Evolutionary conservation across 2,888 invertebrate species (phyloP).

Genomic region (Caenorhabditis afra): DNA sequence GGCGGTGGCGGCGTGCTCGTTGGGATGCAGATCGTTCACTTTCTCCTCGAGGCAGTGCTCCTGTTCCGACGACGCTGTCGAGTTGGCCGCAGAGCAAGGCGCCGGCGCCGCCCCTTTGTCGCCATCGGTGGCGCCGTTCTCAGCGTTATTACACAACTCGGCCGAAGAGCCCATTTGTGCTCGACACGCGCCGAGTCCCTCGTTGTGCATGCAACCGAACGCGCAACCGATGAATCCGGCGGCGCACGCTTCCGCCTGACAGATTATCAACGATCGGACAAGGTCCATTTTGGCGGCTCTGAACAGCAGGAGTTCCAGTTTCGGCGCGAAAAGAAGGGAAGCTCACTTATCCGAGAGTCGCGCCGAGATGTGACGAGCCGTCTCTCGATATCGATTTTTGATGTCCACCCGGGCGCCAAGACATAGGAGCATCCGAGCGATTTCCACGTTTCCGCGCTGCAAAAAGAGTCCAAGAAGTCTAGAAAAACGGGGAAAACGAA

Average conservation of each 20-base stretch:
- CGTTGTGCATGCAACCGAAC: slow-evolving; percentile 73
- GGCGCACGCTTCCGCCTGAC: slow-evolving; percentile 73
- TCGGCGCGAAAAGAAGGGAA: background rate
- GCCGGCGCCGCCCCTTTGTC: too few species aligned
- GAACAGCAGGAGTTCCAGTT: slow-evolving; percentile 14
- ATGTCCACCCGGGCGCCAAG: slow-evolving; percentile 82
- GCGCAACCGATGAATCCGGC: slow-evolving; percentile 74
- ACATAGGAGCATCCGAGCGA: slow-evolving; percentile 81
- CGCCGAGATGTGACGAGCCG: slow-evolving; percentile 82
- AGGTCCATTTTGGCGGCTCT: slow-evolving; percentile 60
- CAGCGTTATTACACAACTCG: background rate
- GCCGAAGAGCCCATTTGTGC: slow-evolving; percentile 29
- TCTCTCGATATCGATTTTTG: slow-evolving; percentile 80
- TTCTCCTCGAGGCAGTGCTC: slow-evolving; percentile 41
- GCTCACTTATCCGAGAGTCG: slow-evolving; percentile 73
- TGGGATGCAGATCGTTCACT: slow-evolving; percentile 29
- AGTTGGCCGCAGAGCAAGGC: too few species aligned
- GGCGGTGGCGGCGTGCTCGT: slow-evolving; percentile 55
- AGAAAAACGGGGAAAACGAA: background rate
- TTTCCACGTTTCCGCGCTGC: slow-evolving; percentile 74
- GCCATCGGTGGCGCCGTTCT: too few species aligned
- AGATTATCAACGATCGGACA: slow-evolving; percentile 70
- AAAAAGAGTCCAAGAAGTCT: too few species aligned
- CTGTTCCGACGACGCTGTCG: background rate
- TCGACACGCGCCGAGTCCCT: slow-evolving; percentile 35